Evolutionary conservation across 2,797 vertebrate genomes (phyloP).

Genomic region (Xenopus petersii): DNA sequence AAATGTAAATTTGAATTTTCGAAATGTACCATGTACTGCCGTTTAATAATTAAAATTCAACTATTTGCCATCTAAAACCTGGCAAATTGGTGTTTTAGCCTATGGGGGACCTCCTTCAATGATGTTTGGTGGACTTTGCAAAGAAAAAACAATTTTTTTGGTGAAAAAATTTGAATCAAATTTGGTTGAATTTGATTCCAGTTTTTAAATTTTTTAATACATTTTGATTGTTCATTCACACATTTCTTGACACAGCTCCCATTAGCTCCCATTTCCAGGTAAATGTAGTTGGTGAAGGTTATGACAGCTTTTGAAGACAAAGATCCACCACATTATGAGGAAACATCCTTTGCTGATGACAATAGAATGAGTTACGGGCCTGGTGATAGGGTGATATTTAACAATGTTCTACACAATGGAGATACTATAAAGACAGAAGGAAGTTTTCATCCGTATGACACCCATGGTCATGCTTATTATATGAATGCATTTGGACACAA

Average conservation of each 20-base stretch:
- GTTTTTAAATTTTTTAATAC: too few relatives aligned
- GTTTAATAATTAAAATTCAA: too few relatives aligned
- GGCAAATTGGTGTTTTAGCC: too few relatives aligned
- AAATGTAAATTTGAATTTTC: too few relatives aligned
- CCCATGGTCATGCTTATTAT: constrained; percentile 71
- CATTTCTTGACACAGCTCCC: constrained; percentile 63
- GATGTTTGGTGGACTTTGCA: too few relatives aligned
- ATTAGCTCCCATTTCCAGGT: constrained; percentile 67
- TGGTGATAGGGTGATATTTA: constrained; percentile 67
- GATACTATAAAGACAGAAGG: constrained; percentile 67
- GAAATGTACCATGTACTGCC: too few relatives aligned
- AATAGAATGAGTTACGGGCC: constrained; percentile 67
- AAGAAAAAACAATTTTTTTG: too few relatives aligned
- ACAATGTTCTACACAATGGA: constrained; percentile 71
- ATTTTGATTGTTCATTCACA: constrained; percentile 48
- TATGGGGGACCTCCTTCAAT: too few relatives aligned
- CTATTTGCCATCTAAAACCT: too few relatives aligned
- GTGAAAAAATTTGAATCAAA: too few relatives aligned
- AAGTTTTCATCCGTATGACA: constrained; percentile 70
- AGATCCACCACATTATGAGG: constrained; percentile 80
- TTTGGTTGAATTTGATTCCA: too few relatives aligned
- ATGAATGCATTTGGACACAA: constrained; percentile 89
- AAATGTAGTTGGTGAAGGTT: constrained; percentile 66
- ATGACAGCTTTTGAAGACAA: constrained; percentile 63
- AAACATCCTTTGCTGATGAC: constrained; percentile 73